These are phyloP conservation scores for Acleris sparsana DNA, from an alignment of 2,888 invertebrate species.

Conservation along the genomic window DNA sequence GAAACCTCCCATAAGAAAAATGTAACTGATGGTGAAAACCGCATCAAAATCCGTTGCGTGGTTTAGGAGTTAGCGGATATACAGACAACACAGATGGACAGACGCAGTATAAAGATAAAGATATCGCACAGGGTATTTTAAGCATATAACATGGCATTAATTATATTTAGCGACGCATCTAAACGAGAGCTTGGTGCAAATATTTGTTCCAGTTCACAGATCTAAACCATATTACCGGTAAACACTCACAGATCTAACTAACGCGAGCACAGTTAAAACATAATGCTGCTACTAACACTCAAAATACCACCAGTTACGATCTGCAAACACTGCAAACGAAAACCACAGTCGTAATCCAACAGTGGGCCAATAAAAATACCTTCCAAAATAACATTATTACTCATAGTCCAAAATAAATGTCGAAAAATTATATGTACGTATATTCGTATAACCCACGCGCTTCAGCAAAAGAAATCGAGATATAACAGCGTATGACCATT, in stretches of 20 bases:
- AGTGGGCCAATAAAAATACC: constrained; percentile 68
- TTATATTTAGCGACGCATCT: too few species aligned
- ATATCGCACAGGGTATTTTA: too few species aligned
- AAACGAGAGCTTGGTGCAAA: too few species aligned
- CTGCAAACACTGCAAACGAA: constrained; percentile 46
- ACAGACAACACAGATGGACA: too few species aligned
- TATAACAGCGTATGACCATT: constrained; percentile 10
- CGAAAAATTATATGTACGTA: constrained; percentile 54
- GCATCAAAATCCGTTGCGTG: too few species aligned
- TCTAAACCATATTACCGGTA: too few species aligned
- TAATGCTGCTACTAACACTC: not conserved
- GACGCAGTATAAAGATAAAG: too few species aligned
- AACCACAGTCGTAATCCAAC: constrained; percentile 63
- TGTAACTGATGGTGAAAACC: too few species aligned
- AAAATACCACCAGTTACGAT: constrained; percentile 18
- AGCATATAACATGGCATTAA: too few species aligned
- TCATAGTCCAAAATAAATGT: constrained; percentile 70
- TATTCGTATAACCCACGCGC: constrained; percentile 59
- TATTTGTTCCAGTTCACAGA: too few species aligned
- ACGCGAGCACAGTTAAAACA: not conserved
- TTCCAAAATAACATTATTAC: constrained; percentile 69
- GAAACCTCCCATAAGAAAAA: too few species aligned
- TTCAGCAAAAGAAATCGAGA: constrained; percentile 54
- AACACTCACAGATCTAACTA: not conserved
- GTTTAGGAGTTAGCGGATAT: too few species aligned